Base-by-base conservation (phyloP, 2,888 invertebrate species). In the Eubasilissa splendida region DNA sequence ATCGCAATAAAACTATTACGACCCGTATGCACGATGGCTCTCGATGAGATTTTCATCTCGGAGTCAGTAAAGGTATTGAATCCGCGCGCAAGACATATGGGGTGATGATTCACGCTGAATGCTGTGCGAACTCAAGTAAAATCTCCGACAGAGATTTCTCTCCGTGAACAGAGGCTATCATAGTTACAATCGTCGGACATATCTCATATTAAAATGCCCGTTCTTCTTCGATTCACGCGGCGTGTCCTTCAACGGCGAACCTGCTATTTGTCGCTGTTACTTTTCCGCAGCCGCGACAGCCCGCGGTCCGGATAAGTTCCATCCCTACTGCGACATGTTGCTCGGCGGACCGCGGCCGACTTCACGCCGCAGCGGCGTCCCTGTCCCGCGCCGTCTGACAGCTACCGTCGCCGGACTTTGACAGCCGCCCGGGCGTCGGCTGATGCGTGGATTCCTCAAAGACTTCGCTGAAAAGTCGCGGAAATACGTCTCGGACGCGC, bases 361-460 rank as follows among this genome's bases (percentile, higher is more conserved):
- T 63, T 79, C 75, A 74, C 65, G n/a, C 65, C 53, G 65, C 66
- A 42, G 42, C 42, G 42, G 42, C 42, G 42, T 42, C 42, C 42
- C 42, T 42, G 56, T 60, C 71, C 22, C 14, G 50, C 42, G 33
- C 60, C 59, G 52, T 14, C 12, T 52, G 79, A 59, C 10, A 33
- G n/a, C 14, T 8, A 9, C 52, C 33, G 31, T 8, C 56, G 54
- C 53, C 31, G 58, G 9, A 9, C 79, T 75, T 56, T 7, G 42
- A 74, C 66, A 4, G 42, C 42, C 42, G 42, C 3, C 42, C 42
- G 42, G n/a, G 33, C 66, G 8, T 60, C 10, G n/a, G 33, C 7
- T 3, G 58, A 58, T 4, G 12, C 9, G 58, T n/a, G 12, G 9
- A 11, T 11, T n/a, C 58, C 9, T n/a, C n/a, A 5, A 58, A 58